Evolutionary conservation across 2,888 invertebrate genomes (phyloP), one percentile per base, ranked within the genome.

Genomic region (Volucella inanis): DNA sequence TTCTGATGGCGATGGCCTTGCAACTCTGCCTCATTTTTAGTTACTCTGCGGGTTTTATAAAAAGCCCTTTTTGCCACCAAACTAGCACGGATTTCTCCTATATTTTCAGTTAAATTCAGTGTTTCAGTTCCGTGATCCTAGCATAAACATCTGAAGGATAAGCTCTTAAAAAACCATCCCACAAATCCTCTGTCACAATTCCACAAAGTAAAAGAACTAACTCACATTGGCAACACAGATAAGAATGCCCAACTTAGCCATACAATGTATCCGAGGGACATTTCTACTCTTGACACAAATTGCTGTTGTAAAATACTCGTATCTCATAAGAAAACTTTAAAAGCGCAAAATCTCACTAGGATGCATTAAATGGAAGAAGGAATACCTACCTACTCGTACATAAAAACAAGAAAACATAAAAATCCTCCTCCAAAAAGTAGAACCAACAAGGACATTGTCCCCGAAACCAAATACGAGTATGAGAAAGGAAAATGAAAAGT

Each of bases 281-380:
- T 62, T 76, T 67, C 75, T 71, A 61, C 80, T 75, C 80, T 80
- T 84, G 84, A 84, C 84, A 84, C 65, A 84, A 84, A 84, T 84
- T 84, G 80, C 70, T 75, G 75, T 43, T 80, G 84, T 84, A 72
- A 65, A 31, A 71, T 75, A 61, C 71, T 67, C 47, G n/a, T n/a
- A n/a, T n/a, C n/a, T n/a, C 61, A 80, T 50, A 31, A 31, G 61
- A 71, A 59, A 76, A 71, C 71, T 80, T 80, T 71, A 84, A 84
- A 84, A 84, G 80, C 84, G 71, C 80, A 84, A 80, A 71, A 76
- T 52, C 61, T 75, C 45, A 47, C 74, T 47, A 41, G 68, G 45
- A 55, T 64, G 59, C 64, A 71, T 55, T 49, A 65, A 76, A 76
- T 70, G 54, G 71, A 59, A 67, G 67, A 49, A 68, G 18, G 45